Percentiles rank a stretch among this genome's conserved stretches.
These are phyloP conservation scores for Pomatorhinus ruficollis DNA, from an alignment of 2,113 vertebrate genomes.

Conservation along the genomic window DNA sequence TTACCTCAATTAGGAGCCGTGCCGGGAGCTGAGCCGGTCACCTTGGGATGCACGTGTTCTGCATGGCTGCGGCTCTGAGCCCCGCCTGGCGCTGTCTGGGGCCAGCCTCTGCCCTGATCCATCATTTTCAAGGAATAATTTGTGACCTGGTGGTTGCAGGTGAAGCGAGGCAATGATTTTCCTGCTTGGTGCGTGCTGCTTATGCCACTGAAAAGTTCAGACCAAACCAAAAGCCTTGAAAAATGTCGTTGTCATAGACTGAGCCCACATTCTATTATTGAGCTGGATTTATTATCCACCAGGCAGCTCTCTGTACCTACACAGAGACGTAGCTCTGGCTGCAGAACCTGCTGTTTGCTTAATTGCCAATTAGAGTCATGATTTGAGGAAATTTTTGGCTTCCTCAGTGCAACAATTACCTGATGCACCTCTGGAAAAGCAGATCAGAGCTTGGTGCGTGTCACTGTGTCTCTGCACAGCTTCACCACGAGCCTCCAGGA, in stretches of 20 bases:
- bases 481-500: background rate
- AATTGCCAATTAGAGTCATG: slow-evolving; percentile 20
- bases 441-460: background rate
- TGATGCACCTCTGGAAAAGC: background rate
- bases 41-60: background rate
- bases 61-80: background rate
- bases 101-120: background rate
- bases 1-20: background rate
- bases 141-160: background rate
- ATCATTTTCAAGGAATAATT: background rate
- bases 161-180: background rate
- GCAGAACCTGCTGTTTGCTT: background rate
- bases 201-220: background rate
- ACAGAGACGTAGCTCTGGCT: background rate
- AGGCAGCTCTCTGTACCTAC: background rate
- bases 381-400: slow-evolving; percentile 10
- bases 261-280: background rate
- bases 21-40: background rate
- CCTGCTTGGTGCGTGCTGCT: background rate
- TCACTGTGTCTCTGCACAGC: background rate
- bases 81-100: background rate
- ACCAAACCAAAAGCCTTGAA: background rate
- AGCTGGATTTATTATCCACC: background rate
- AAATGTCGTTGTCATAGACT: background rate
- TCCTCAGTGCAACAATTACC: background rate